phyloP scores from a whole-genome alignment of 1,140 invertebrate species.

The Pachypsylla venusta region DNA sequence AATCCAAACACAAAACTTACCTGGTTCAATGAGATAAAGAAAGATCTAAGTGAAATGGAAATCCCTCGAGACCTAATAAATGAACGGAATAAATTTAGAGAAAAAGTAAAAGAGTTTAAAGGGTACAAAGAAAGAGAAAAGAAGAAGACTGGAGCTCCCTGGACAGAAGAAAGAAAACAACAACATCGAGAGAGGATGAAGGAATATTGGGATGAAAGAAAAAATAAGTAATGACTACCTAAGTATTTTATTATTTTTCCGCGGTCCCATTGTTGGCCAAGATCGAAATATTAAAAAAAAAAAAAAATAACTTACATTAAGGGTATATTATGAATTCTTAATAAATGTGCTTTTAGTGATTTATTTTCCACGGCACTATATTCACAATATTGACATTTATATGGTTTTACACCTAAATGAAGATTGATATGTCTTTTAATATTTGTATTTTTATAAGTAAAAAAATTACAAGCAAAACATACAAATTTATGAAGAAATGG shows the following conservation, averaged over 20 bases:
- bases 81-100: neutral
- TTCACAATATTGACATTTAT: constrained; percentile 10
- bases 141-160: neutral
- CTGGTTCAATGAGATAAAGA: neutral
- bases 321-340: constrained; percentile 47
- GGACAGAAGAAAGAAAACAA: neutral
- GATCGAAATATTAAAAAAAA: neutral
- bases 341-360: constrained; percentile 25
- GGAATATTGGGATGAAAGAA: constrained; percentile 3
- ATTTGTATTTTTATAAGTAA: neutral
- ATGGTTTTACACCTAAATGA: neutral
- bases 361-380: constrained; percentile 11
- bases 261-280: neutral
- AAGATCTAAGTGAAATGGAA: neutral
- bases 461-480: neutral
- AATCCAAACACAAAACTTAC: neutral
- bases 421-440: neutral
- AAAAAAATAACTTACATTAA: no score
- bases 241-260: no score
- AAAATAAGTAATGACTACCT: neutral
- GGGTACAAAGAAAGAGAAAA: neutral
- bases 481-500: neutral
- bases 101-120: neutral
- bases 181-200: neutral
- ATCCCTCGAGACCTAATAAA: neutral